Base-by-base conservation (phyloP, 2,888 invertebrate species). In the Imbricaverruca yamaguchii region DNA sequence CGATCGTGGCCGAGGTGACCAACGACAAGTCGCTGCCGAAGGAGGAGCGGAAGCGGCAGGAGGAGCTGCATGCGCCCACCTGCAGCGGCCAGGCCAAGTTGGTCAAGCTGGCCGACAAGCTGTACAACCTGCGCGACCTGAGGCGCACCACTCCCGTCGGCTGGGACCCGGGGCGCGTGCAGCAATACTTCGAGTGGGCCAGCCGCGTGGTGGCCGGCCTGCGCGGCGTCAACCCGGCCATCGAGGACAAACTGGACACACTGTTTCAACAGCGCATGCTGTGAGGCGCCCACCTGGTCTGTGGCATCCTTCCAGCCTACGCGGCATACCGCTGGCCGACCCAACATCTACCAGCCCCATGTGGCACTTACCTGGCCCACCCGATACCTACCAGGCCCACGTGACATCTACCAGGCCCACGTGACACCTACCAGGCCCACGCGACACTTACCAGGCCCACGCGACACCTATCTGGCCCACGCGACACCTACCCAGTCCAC, bases 91-190 rank as follows among this genome's bases (percentile, higher is more conserved):
- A 90, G 86, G 94, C 94, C 0, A 94, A 93, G 86, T 87, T 94
- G 55, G 92, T 95, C 0, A 93, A 92, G 86, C 87, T 95, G 84
- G 94, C 94, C 0, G 94, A 95, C 87, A 94, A 94, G 86, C 88
- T 94, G 83, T 92, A 94, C 86, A 94, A 95, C 87, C 88, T 95
- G 21, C 87, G 93, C 80, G 94, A 94, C 87, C 86, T 94, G 78
- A 88, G 90, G 57, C 87, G 88, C 39, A 87, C 87, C 2, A 88
- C 87, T 3, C 91, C 91, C 4, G 83, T 85, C 23, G 92, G 91
- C 21, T 93, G 93, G 93, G 88, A 89, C 0, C 86, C 11, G 81
- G 87, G 89, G 82, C 85, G 92, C 67, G 90, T 91, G 0, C 85
- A 88, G 21, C 87, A 89, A 83, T 94, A 94, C 87, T 93, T 92